Evolutionary conservation across 1,140 invertebrate genomes (phyloP), one percentile per base, ranked within the genome.

Genomic region (Brachystomella parvula): DNA sequence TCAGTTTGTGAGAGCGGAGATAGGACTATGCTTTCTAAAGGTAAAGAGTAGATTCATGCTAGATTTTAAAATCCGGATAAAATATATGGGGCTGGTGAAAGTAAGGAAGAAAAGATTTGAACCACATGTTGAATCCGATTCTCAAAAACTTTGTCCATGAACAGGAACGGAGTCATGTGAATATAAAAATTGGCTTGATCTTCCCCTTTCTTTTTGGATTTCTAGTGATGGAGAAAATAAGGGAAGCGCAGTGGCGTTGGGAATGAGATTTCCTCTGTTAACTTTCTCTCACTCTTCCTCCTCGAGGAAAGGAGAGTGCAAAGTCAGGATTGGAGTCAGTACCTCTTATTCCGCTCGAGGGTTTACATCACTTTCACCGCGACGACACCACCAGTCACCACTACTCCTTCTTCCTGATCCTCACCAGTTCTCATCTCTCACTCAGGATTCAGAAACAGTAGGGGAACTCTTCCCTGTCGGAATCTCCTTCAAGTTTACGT

Each of bases 101-200:
- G 9, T 9, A 53, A 26, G 24, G 24, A 19, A 53, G 12, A 53
- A 17, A 17, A 57, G 39, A 59, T n/a, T 60, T 66, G 44, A 66
- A 66, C 65, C 65, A 66, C 65, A 61, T 66, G 65, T 66, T 66
- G 65, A 66, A 66, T 66, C 57, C 61, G 59, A 66, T 66, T 26
- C 44, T n/a, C 6, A 24, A 53, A 26, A 19, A 53, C 49, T 53
- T 15, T 53, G 12, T 53, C n/a, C 32, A 58, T 58, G 49, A 49
- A 64, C 29, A 21, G 26, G 33, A 64, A 61, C 33, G 21, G 15
- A 47, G 12, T 30, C 61, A 6, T 53, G 12, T 53, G 49, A 53
- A 53, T 53, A 53, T 53, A 39, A 53, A 53, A 53, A 53, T 53
- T 53, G 49, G 12, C 49, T 53, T 17, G 49, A 15, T 19, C 49